Evolutionary conservation across 2,888 invertebrate species (phyloP).

Genomic region (Eumacrocentrus americanus): DNA sequence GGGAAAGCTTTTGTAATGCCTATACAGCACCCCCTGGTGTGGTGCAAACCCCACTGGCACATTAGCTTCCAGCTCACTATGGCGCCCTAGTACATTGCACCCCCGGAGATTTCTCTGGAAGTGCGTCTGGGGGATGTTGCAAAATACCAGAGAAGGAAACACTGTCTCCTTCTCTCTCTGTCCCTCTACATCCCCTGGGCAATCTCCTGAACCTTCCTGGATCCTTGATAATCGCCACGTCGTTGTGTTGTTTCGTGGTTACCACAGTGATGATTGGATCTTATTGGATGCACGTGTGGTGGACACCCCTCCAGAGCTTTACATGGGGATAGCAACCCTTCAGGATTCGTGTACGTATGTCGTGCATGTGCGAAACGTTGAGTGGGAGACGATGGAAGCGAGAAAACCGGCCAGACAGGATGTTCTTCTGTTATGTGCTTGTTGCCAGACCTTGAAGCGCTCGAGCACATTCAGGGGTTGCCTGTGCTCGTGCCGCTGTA

Average conservation of each 20-base stretch:
- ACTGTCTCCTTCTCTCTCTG: slow-evolving; percentile 22
- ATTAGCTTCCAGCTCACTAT: slow-evolving; percentile 35
- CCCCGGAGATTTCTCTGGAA: slow-evolving; percentile 46
- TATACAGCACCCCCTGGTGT: slow-evolving; percentile 38
- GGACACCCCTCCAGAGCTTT: not conserved
- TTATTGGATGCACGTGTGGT: not conserved
- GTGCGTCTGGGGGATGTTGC: slow-evolving; percentile 1
- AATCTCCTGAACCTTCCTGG: slow-evolving; percentile 47
- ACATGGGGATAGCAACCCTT: too few relatives aligned
- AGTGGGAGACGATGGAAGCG: not conserved
- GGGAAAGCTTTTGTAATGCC: slow-evolving; percentile 34
- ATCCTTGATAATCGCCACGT: slow-evolving; percentile 48
- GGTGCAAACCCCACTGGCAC: slow-evolving; percentile 33
- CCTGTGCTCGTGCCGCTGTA: not conserved
- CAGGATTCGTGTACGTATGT: not conserved
- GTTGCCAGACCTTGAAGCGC: not conserved
- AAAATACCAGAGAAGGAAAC: slow-evolving; percentile 6
- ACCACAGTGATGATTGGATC: slow-evolving; percentile 28
- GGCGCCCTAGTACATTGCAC: slow-evolving; percentile 49
- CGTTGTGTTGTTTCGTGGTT: slow-evolving; percentile 54
- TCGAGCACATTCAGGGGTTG: slow-evolving; percentile 9
- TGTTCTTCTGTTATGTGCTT: not conserved
- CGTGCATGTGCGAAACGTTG: not conserved
- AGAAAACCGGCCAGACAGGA: slow-evolving; percentile 7
- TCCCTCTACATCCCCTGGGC: slow-evolving; percentile 4